A percentile compares a stretch with the other conserved stretches of the same genome.
Conservation (phyloP, 2,888 invertebrate genomes). For the Litoditis marina region DNA sequence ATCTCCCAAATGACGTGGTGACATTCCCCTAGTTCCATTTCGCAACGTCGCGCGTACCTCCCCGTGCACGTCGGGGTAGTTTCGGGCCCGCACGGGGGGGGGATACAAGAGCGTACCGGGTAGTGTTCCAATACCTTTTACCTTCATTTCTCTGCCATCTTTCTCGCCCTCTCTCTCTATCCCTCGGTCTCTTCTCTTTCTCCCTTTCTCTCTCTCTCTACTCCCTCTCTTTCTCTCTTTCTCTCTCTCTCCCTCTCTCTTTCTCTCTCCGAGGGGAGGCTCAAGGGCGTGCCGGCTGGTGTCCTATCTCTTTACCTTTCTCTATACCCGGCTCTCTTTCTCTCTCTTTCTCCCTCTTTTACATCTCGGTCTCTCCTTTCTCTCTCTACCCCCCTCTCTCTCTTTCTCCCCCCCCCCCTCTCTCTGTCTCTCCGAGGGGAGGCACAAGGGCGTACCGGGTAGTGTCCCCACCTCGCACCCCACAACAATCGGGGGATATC, state of each 20-base stretch:
- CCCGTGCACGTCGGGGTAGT: too few relatives aligned
- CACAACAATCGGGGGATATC: too few relatives aligned
- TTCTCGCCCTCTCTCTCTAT: background rate
- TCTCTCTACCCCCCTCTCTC: background rate
- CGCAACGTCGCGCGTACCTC: too few relatives aligned
- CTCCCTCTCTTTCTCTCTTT: background rate
- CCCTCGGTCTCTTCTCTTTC: too few relatives aligned
- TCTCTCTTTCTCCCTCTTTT: background rate
- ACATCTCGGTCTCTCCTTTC: constrained; percentile 3
- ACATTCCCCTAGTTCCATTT: too few relatives aligned
- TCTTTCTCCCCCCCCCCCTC: constrained; percentile 4
- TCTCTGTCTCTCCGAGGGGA: too few relatives aligned
- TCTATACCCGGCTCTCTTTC: background rate
- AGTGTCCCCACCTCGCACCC: too few relatives aligned
- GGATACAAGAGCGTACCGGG: too few relatives aligned
- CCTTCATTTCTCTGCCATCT: background rate
- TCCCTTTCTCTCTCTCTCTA: background rate
- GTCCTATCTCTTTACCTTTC: background rate
- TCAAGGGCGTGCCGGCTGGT: background rate
- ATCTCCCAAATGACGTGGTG: too few relatives aligned
- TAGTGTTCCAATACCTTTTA: too few relatives aligned
- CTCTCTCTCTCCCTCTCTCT: background rate
- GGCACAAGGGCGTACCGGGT: too few relatives aligned
- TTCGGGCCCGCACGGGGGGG: too few relatives aligned
- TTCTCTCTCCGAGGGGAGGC: background rate